Base-by-base conservation (phyloP, 2,113 vertebrate species). In the Formicarius rufipectus region DNA sequence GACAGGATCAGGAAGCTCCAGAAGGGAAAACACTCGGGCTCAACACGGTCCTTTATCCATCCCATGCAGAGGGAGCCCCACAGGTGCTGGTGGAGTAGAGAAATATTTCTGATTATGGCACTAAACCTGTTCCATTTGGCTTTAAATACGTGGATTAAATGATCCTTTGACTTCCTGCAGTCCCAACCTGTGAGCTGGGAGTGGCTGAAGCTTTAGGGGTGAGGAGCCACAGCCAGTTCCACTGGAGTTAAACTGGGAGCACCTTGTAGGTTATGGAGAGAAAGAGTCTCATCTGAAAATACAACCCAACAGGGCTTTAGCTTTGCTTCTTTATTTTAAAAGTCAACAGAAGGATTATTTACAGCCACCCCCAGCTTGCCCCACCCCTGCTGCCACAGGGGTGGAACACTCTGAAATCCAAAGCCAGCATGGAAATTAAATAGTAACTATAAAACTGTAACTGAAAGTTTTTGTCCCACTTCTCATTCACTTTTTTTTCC, bases 301-400 rank as follows among this genome's bases (percentile, higher is more conserved):
- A 53, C 7, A 28, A 6, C 33, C 49, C 13, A 64, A 3, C 14
- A 37, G 15, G 7, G 21, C 22, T 13, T 30, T 1, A 21, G 14
- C 28, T 60, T 47, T 0, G 1, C 25, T 30, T 22, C 21, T 11
- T 6, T 7, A 3, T 18, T 11, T 6, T 7, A 3, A 7, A 42
- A 14, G 16, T 0, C 4, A 1, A 18, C 5, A 3, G 0, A 5
- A 67, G 62, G 35, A 45, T 23, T 7, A 33, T 52, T 58, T 30
- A 13, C 40, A 39, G 62, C 30, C 42, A 63, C 3, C 6, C 14
- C 21, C 56, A 25, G n/a, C 2, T 7, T 5, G 3, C 8, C 40
- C 37, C 40, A 5, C 3, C 15, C 33, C 14, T 13, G 7, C 5
- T 58, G 20, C 35, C 67, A 31, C 50, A 12, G 22, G 21, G 14